Evolutionary conservation across 2,888 invertebrate genomes (phyloP), one percentile per base, ranked within the genome.

Genomic region (Schizotus pectinicornis): DNA sequence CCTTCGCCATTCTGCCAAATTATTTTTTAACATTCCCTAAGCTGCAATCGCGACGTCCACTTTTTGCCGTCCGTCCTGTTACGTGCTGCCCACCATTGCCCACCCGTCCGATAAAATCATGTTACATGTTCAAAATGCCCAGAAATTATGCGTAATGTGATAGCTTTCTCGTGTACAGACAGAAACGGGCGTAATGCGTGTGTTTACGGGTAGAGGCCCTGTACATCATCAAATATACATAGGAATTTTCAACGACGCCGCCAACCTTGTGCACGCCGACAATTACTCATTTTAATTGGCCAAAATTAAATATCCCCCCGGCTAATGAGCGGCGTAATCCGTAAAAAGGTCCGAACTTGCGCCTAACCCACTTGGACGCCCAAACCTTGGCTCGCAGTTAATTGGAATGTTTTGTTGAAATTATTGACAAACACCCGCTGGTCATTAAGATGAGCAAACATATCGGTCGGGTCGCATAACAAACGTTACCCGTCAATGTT

Each of bases 71-170:
- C 5, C 3, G 2, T 22, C 22, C 22, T 22, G 5, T 22, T 22
- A 22, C 22, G 22, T 22, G 22, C 22, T 5, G 5, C 22, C n/a
- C 22, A 22, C 5, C 22, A 22, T 22, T 22, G 22, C 22, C n/a
- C 5, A 5, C 22, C 22, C 22, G 22, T 22, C 22, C 22, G 22
- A 22, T 22, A 68, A 67, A 65, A 67, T 67, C 66, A 62, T 63
- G 65, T 67, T 62, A 61, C 58, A 63, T 59, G 59, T 50, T 55
- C 39, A 13, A 34, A 62, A 68, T 67, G 22, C 64, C 58, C 52
- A 62, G 57, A 48, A 59, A 68, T 67, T 68, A 67, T 67, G 67
- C 65, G 65, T 72, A 69, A 70, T 69, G 65, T 64, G 68, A 69
- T 71, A 66, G 68, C 63, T 63, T 68, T 69, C 68, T 64, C 68